Conservation (phyloP, 2,888 invertebrate species). For the Bellardia bayeri region DNA sequence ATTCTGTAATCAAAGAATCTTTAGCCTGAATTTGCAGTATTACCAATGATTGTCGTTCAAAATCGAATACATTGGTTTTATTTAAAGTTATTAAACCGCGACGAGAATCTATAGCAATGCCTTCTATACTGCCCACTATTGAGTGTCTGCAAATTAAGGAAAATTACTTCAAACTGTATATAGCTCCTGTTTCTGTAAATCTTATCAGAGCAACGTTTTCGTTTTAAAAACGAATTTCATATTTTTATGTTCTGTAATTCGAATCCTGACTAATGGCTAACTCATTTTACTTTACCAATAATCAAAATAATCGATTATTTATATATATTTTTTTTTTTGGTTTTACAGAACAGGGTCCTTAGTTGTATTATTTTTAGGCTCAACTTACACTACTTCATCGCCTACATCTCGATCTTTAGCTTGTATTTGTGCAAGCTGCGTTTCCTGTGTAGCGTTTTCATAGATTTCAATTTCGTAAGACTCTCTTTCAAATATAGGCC, state of each 20-base stretch:
- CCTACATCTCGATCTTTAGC: constrained; percentile 88
- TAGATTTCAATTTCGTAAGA: constrained; percentile 84
- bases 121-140: constrained; percentile 85
- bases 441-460: constrained; percentile 86
- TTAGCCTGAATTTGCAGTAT: constrained; percentile 85
- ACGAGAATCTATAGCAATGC: constrained; percentile 85
- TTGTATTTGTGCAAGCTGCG: constrained; percentile 85
- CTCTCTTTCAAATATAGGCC: constrained; percentile 86
- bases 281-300: too few species aligned
- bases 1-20: constrained; percentile 84
- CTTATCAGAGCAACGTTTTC: too few species aligned
- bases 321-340: too few species aligned
- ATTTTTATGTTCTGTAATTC: too few species aligned
- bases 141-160: constrained; percentile 84
- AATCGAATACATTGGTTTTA: constrained; percentile 86
- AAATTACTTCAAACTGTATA: too few species aligned
- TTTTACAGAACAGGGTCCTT: background rate
- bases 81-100: constrained; percentile 87
- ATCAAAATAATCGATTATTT: too few species aligned
- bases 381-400: constrained; percentile 86
- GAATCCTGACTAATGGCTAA: too few species aligned
- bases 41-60: constrained; percentile 86
- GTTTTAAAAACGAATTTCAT: too few species aligned
- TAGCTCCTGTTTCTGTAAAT: too few species aligned
- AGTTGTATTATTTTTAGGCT: background rate